These are phyloP conservation scores for Cepaea nemoralis DNA, from an alignment of 1,140 invertebrate species.

Conservation along the genomic window DNA sequence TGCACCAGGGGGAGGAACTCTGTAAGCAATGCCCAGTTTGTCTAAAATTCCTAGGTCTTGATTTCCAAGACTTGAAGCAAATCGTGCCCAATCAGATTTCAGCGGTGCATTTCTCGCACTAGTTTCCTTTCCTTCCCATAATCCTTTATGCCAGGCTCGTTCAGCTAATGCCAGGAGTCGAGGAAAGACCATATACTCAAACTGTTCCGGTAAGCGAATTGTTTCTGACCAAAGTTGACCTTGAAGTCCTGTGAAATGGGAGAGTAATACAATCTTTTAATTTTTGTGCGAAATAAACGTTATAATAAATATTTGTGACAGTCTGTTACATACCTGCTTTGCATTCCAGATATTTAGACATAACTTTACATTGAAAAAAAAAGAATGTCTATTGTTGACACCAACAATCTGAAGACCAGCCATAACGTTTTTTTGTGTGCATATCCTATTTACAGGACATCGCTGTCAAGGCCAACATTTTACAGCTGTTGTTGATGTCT, in stretches of 20 bases:
- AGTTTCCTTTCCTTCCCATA: slow-evolving; percentile 54
- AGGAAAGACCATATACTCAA: slow-evolving; percentile 62
- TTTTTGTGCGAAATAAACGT: too few relatives aligned
- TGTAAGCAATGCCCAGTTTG: slow-evolving; percentile 49
- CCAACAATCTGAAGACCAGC: too few relatives aligned
- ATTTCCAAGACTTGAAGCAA: slow-evolving; percentile 58
- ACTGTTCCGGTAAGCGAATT: slow-evolving; percentile 50
- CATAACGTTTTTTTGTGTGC: too few relatives aligned
- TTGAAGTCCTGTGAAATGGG: slow-evolving; percentile 53
- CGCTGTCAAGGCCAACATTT: too few relatives aligned
- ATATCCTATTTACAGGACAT: too few relatives aligned
- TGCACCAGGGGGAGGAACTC: slow-evolving; percentile 56
- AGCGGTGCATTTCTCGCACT: neutral
- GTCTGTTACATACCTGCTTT: too few relatives aligned
- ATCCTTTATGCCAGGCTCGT: slow-evolving; percentile 62
- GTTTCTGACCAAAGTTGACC: slow-evolving; percentile 64
- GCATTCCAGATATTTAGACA: too few relatives aligned
- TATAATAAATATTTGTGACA: too few relatives aligned
- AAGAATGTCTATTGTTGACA: too few relatives aligned
- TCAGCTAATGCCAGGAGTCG: slow-evolving; percentile 65
- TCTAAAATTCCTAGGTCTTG: slow-evolving; percentile 56
- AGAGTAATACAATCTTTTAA: too few relatives aligned
- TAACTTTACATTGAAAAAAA: too few relatives aligned
- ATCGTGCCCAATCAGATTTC: slow-evolving; percentile 50
- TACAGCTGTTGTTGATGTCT: too few relatives aligned